phyloP scores from a whole-genome alignment of 2,888 invertebrate genomes.

The Platycnemis pennipes region DNA sequence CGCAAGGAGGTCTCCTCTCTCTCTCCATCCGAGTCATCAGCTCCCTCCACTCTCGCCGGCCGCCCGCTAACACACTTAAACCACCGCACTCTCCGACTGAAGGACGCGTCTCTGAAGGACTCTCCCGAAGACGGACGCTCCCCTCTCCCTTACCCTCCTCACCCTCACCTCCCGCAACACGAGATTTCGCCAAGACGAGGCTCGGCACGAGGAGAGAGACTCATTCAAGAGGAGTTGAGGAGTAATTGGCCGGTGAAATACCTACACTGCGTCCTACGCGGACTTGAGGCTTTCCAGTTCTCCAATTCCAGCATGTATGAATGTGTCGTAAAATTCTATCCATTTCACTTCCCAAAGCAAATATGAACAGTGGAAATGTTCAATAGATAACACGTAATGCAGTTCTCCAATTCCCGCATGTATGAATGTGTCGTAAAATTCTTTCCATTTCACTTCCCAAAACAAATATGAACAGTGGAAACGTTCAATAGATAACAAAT shows the following conservation, averaged over 20 bases:
- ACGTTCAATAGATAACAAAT: too few relatives aligned
- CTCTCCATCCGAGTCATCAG: background rate
- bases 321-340: too few relatives aligned
- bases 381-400: too few relatives aligned
- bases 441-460: too few relatives aligned
- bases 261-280: background rate
- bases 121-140: background rate
- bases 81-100: background rate
- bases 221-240: background rate
- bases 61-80: constrained; percentile 8
- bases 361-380: too few relatives aligned
- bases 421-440: too few relatives aligned
- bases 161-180: background rate
- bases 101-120: constrained; percentile 15
- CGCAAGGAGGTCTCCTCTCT: background rate
- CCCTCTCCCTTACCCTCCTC: background rate
- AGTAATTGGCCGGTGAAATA: background rate
- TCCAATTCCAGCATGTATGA: too few relatives aligned
- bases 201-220: background rate
- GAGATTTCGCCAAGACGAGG: background rate
- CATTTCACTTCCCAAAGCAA: too few relatives aligned
- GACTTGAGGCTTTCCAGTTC: too few relatives aligned
- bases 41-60: background rate
- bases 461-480: too few relatives aligned
- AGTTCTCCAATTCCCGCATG: too few relatives aligned